Conservation (phyloP, 1,140 invertebrate species). For the Heterodera schachtii region DNA sequence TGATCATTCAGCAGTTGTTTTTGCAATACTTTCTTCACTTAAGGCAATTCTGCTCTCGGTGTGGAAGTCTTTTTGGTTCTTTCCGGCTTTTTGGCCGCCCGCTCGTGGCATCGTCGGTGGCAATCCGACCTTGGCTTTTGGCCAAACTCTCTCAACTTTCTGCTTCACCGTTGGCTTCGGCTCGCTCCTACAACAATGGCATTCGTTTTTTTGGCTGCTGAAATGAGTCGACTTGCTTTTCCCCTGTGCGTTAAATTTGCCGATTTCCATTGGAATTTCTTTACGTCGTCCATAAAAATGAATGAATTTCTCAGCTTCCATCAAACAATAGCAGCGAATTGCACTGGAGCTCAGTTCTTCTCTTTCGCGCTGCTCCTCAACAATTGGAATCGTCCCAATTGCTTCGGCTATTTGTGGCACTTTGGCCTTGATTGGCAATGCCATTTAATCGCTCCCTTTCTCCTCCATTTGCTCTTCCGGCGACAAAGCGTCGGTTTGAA, state of each 20-base stretch:
- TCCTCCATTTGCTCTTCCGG: constrained; percentile 53
- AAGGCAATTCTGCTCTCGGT: constrained; percentile 60
- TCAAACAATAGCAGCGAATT: constrained; percentile 57
- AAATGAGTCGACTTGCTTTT: constrained; percentile 43
- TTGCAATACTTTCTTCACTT: background rate
- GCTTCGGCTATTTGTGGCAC: constrained; percentile 64
- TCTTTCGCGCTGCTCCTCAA: constrained; percentile 54
- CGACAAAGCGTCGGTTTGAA: constrained; percentile 36
- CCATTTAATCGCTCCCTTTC: constrained; percentile 58
- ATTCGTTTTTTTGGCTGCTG: constrained; percentile 58
- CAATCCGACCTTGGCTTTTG: constrained; percentile 33
- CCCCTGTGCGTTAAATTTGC: constrained; percentile 45
- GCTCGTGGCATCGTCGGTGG: constrained; percentile 50
- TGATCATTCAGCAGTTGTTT: background rate
- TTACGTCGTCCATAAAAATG: constrained; percentile 5
- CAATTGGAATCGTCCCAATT: constrained; percentile 61
- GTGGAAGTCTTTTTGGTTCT: constrained; percentile 64
- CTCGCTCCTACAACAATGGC: constrained; percentile 52
- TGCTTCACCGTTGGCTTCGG: constrained; percentile 53
- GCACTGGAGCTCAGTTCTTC: constrained; percentile 47
- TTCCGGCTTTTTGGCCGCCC: constrained; percentile 57
- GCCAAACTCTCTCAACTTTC: constrained; percentile 47
- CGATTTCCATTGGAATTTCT: background rate
- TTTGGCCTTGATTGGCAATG: constrained; percentile 62
- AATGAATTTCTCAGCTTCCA: constrained; percentile 43